Percentiles rank a stretch among this genome's conserved stretches.
phyloP scores from a whole-genome alignment of 2,797 vertebrate species.

The Coranthus polyacanthus region DNA sequence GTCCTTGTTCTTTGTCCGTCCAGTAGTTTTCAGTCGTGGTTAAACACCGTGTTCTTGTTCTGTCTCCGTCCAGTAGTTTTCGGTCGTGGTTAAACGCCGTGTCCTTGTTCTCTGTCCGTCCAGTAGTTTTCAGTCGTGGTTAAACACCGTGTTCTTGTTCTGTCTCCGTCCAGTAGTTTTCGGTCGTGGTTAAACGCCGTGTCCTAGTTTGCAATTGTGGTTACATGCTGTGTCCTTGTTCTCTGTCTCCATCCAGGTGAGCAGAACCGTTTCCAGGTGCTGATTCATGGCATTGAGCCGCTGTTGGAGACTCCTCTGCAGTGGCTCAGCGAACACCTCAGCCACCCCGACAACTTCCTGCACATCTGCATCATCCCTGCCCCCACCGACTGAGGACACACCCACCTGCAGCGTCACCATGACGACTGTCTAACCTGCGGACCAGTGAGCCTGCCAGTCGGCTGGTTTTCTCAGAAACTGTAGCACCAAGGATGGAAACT shows the following conservation, averaged over 20 bases:
- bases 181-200: no score
- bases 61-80: no score
- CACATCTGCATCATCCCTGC: slow-evolving; percentile 93
- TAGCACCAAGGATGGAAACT: slow-evolving; percentile 9
- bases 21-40: no score
- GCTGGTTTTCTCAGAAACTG: neutral
- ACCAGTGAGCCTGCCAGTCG: neutral
- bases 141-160: no score
- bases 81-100: no score
- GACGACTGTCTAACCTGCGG: neutral
- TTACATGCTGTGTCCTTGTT: accelerated
- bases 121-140: no score
- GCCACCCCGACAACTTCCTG: slow-evolving; percentile 99
- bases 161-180: no score
- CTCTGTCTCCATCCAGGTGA: slow-evolving; percentile 82
- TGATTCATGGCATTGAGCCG: slow-evolving; percentile 98
- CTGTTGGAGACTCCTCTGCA: slow-evolving; percentile 97
- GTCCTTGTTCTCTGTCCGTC: no score
- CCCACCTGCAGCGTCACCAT: neutral
- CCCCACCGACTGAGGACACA: slow-evolving; percentile 88
- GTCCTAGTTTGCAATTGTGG: no score
- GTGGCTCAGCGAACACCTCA: slow-evolving; percentile 98
- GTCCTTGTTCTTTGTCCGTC: no score
- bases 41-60: no score
- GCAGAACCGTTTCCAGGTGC: slow-evolving; percentile 92